Evolutionary conservation across 2,888 invertebrate genomes (phyloP).

Genomic region (Chymomyza caudatula): DNA sequence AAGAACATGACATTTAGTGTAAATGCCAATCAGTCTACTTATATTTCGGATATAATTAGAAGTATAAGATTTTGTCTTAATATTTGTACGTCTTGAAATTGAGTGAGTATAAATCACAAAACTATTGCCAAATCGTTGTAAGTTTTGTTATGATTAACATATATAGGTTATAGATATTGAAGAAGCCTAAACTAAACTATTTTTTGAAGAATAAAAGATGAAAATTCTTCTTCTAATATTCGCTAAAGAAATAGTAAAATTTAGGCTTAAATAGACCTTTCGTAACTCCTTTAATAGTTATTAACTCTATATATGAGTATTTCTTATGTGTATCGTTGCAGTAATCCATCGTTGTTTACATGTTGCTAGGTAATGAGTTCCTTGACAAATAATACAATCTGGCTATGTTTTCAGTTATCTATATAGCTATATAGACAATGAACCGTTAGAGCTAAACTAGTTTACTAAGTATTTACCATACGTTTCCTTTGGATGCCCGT

Average conservation of each 20-base stretch:
- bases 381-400: constrained; percentile 55
- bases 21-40: constrained; percentile 22
- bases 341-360: constrained; percentile 4
- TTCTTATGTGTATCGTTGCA: constrained; percentile 12
- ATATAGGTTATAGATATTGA: no score
- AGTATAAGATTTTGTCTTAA: background rate
- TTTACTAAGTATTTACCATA: constrained; percentile 40
- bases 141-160: no score
- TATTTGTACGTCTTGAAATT: constrained; percentile 11
- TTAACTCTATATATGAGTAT: background rate
- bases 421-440: constrained; percentile 23
- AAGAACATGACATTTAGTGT: background rate
- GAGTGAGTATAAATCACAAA: background rate
- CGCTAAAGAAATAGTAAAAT: no score
- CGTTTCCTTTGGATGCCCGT: constrained; percentile 59
- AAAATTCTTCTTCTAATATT: background rate
- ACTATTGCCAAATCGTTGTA: background rate
- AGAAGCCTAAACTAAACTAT: background rate
- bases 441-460: background rate
- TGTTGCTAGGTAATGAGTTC: constrained; percentile 56
- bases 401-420: constrained; percentile 37
- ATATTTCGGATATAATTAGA: background rate
- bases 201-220: background rate
- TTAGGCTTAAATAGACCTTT: background rate
- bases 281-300: background rate